phyloP scores from a whole-genome alignment of 2,888 invertebrate genomes.

The Baccha elongata region DNA sequence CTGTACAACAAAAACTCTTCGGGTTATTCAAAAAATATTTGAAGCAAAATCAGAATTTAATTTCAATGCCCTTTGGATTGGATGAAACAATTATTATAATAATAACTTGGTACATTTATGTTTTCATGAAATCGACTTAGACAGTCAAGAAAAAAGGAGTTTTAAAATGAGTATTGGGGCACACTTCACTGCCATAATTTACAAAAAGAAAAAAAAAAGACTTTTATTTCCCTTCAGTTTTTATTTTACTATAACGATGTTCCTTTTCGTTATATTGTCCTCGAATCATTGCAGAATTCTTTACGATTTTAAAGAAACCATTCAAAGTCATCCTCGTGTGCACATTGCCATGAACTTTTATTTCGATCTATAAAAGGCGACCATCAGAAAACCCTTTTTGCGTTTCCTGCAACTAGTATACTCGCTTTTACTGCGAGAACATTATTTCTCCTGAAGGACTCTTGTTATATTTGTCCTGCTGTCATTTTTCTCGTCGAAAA shows the following conservation, averaged over 20 bases:
- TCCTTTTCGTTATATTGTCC: slow-evolving; percentile 62
- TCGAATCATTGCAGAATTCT: slow-evolving; percentile 62
- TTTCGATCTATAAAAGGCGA: slow-evolving; percentile 60
- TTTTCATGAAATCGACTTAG: too few relatives aligned
- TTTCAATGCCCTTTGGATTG: too few relatives aligned
- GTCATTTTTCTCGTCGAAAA: slow-evolving; percentile 39
- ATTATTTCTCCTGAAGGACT: slow-evolving; percentile 42
- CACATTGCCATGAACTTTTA: slow-evolving; percentile 63
- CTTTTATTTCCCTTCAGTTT: slow-evolving; percentile 10
- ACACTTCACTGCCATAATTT: background rate
- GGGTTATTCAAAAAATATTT: too few relatives aligned
- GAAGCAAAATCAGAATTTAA: too few relatives aligned
- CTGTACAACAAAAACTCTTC: too few relatives aligned
- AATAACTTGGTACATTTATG: too few relatives aligned
- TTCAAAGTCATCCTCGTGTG: slow-evolving; percentile 56
- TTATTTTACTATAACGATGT: slow-evolving; percentile 47
- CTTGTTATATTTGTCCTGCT: slow-evolving; percentile 26
- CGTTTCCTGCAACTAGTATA: slow-evolving; percentile 58
- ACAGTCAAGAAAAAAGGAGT: background rate
- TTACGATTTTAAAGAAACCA: slow-evolving; percentile 60
- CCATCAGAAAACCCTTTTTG: slow-evolving; percentile 39
- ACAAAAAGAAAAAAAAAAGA: slow-evolving; percentile 16
- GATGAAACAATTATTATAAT: too few relatives aligned
- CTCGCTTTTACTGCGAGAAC: slow-evolving; percentile 3
- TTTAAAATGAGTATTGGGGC: background rate